Evolutionary conservation across 2,888 invertebrate species (phyloP).

Genomic region (Eupithecia pulchellata): DNA sequence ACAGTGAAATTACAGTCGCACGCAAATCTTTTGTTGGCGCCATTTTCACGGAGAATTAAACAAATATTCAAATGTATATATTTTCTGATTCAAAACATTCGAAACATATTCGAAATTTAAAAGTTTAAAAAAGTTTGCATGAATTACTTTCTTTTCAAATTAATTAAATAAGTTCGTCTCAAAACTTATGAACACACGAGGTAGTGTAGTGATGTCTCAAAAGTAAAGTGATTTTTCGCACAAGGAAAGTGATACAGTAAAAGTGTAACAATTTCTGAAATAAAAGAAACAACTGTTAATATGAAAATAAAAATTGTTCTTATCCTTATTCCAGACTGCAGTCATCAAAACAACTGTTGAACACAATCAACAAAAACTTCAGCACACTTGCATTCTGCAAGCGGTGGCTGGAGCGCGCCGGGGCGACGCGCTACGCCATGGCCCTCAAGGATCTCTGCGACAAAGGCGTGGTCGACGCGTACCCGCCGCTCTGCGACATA

Average conservation of each 20-base stretch:
- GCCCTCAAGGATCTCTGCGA: slow-evolving; percentile 99
- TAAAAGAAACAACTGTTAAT: neutral
- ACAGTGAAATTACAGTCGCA: too few species aligned
- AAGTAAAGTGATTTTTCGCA: neutral
- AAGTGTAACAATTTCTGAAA: neutral
- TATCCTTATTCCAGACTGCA: slow-evolving; percentile 90
- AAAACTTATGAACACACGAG: too few species aligned
- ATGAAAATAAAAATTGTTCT: too few species aligned
- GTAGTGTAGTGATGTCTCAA: too few species aligned
- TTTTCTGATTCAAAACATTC: too few species aligned
- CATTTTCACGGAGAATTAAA: too few species aligned
- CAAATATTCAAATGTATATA: too few species aligned
- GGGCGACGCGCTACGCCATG: slow-evolving; percentile 99
- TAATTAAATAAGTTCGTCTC: too few species aligned
- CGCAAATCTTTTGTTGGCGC: too few species aligned
- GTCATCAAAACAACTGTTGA: slow-evolving; percentile 96
- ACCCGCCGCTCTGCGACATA: slow-evolving; percentile 98
- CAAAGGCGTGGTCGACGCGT: slow-evolving; percentile 98
- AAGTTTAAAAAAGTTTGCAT: too few species aligned
- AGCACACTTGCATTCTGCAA: slow-evolving; percentile 99
- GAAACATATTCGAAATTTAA: too few species aligned
- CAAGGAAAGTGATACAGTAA: neutral
- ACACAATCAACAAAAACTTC: slow-evolving; percentile 98
- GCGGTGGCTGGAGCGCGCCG: slow-evolving; percentile 98
- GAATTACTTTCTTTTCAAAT: too few species aligned